Percentiles rank a stretch among this genome's conserved stretches.
phyloP scores from a whole-genome alignment of 2,888 invertebrate genomes.

The Drosophila ezoana region DNA sequence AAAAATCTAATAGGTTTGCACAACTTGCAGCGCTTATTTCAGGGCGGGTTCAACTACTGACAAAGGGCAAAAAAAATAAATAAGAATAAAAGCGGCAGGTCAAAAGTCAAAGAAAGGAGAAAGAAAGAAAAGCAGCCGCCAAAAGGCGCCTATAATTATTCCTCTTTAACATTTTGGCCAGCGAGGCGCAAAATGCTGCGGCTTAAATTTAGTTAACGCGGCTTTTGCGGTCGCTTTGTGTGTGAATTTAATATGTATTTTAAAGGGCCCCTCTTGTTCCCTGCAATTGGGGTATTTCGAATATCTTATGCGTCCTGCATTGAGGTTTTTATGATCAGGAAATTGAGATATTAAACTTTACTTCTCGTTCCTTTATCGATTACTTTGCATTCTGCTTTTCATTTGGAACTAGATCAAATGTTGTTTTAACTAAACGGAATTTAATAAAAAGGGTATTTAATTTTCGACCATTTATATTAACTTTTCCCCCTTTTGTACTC shows the following conservation, averaged over 20 bases:
- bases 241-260: constrained; percentile 46
- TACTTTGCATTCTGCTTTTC: too few relatives aligned
- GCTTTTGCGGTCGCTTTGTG: constrained; percentile 46
- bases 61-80: constrained; percentile 3
- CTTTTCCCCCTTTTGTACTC: neutral
- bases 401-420: too few relatives aligned
- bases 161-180: constrained; percentile 73
- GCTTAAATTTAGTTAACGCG: constrained; percentile 63
- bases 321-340: neutral
- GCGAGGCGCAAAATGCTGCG: constrained; percentile 60
- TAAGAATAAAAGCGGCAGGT: neutral
- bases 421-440: neutral
- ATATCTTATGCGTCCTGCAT: neutral
- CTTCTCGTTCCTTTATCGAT: too few relatives aligned
- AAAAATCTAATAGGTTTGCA: constrained; percentile 66
- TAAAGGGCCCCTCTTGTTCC: constrained; percentile 8
- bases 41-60: constrained; percentile 8
- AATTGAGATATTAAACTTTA: too few relatives aligned
- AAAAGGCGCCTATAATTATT: constrained; percentile 63
- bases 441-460: constrained; percentile 1
- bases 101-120: constrained; percentile 18
- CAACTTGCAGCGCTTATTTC: constrained; percentile 25
- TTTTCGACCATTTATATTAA: neutral
- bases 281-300: neutral
- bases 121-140: constrained; percentile 12